A percentile compares a stretch with the other conserved stretches of the same genome.
Evolutionary conservation across 2,113 vertebrate genomes (phyloP).

Genomic region (Ciconia boyciana): DNA sequence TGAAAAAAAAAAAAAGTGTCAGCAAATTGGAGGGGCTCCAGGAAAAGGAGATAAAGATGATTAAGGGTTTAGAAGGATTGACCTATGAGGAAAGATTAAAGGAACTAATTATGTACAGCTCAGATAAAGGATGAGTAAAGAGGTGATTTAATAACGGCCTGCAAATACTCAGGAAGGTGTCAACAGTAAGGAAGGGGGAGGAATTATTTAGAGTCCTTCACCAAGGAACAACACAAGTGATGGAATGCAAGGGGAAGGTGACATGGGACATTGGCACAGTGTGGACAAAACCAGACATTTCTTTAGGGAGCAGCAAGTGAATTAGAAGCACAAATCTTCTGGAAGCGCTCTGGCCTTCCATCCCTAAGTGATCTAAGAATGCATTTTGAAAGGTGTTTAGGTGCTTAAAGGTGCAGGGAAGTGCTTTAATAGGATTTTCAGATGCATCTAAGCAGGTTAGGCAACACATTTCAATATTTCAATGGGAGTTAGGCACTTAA

Average conservation of each 20-base stretch:
- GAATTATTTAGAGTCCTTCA: constrained; percentile 42
- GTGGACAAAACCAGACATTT: neutral
- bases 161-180: constrained; percentile 55
- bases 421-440: constrained; percentile 36
- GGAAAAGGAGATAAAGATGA: constrained; percentile 62
- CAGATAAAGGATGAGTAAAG: constrained; percentile 68
- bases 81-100: constrained; percentile 72
- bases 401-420: neutral
- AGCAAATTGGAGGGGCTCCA: constrained; percentile 59
- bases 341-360: neutral
- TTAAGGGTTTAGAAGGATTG: constrained; percentile 67
- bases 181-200: constrained; percentile 20
- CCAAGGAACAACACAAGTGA: neutral
- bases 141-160: constrained; percentile 62
- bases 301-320: neutral
- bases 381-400: neutral
- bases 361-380: neutral
- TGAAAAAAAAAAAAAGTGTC: neutral
- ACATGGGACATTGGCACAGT: neutral
- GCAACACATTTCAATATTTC: neutral
- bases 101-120: constrained; percentile 69
- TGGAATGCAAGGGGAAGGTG: constrained; percentile 9
- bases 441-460: neutral
- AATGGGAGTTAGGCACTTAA: neutral
- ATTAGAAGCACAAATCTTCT: neutral